Conservation (phyloP, 2,888 invertebrate species). For the Dolichomitus sp. region DNA sequence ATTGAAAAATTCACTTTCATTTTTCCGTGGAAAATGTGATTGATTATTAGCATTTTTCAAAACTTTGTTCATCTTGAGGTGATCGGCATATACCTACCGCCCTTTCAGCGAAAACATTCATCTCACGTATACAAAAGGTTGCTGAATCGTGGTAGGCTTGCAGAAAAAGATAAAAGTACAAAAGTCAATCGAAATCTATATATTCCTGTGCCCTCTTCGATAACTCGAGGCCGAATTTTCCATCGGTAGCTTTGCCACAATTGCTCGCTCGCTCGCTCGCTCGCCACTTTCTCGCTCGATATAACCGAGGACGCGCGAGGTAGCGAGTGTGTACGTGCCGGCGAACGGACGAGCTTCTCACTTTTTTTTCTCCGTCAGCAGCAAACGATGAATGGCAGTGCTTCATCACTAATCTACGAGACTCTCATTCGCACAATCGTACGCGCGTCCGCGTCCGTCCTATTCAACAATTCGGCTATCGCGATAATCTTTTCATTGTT, state of each 20-base stretch:
- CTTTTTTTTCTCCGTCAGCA: slow-evolving; percentile 58
- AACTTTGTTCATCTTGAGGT: background rate
- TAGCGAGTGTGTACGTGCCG: slow-evolving; percentile 7
- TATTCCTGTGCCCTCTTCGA: slow-evolving; percentile 5
- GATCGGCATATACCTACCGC: background rate
- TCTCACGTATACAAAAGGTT: background rate
- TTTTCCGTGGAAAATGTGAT: background rate
- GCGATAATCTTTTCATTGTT: slow-evolving; percentile 11
- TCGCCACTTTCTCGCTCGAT: slow-evolving; percentile 61
- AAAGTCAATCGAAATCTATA: slow-evolving; percentile 39
- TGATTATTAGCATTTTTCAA: background rate
- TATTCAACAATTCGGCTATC: slow-evolving; percentile 7
- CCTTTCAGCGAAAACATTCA: background rate
- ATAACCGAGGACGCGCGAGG: slow-evolving; percentile 61
- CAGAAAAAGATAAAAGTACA: background rate
- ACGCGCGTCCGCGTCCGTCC: slow-evolving; percentile 4
- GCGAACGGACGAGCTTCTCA: slow-evolving; percentile 44
- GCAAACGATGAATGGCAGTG: slow-evolving; percentile 53
- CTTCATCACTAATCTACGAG: slow-evolving; percentile 37
- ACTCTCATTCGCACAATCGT: slow-evolving; percentile 26
- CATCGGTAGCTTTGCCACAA: slow-evolving; percentile 39
- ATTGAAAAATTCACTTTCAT: background rate
- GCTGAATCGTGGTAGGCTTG: background rate
- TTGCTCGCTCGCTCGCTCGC: slow-evolving; percentile 28
- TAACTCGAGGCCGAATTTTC: slow-evolving; percentile 29